These are phyloP conservation scores for Entomobrya multifasciata DNA, from an alignment of 2,888 invertebrate species.

Conservation along the genomic window DNA sequence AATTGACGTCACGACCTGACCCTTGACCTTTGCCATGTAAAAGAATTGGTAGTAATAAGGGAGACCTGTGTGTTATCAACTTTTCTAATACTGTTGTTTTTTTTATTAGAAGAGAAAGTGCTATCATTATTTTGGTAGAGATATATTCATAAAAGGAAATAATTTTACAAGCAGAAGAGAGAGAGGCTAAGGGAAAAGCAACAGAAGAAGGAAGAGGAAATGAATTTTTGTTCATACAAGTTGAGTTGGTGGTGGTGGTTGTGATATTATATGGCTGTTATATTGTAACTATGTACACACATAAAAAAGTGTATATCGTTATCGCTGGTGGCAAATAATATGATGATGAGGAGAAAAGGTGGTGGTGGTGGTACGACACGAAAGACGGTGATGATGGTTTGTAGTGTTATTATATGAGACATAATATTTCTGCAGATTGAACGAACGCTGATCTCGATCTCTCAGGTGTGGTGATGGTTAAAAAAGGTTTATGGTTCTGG, in stretches of 20 bases:
- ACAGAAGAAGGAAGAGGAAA: background rate
- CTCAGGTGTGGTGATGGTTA: constrained; percentile 1
- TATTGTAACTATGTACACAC: no score
- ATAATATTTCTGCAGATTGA: no score
- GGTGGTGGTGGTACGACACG: no score
- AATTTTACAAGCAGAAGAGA: background rate
- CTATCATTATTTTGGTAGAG: background rate
- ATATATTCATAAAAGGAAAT: background rate
- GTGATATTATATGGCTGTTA: no score
- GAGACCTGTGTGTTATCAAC: constrained; percentile 53
- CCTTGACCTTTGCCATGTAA: constrained; percentile 77
- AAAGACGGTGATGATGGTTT: no score
- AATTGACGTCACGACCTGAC: constrained; percentile 79
- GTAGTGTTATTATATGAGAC: no score
- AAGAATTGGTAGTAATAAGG: constrained; percentile 58
- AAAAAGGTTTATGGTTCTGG: no score
- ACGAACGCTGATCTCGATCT: no score
- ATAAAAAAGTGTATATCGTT: no score
- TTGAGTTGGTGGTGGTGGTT: constrained; percentile 12
- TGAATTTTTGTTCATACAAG: background rate
- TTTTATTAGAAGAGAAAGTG: background rate
- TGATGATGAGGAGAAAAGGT: no score
- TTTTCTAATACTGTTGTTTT: constrained; percentile 30
- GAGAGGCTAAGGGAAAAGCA: constrained; percentile 1
- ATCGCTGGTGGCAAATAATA: no score